phyloP scores from a whole-genome alignment of 2,113 vertebrate genomes.

The Cephalopterus ornatus region DNA sequence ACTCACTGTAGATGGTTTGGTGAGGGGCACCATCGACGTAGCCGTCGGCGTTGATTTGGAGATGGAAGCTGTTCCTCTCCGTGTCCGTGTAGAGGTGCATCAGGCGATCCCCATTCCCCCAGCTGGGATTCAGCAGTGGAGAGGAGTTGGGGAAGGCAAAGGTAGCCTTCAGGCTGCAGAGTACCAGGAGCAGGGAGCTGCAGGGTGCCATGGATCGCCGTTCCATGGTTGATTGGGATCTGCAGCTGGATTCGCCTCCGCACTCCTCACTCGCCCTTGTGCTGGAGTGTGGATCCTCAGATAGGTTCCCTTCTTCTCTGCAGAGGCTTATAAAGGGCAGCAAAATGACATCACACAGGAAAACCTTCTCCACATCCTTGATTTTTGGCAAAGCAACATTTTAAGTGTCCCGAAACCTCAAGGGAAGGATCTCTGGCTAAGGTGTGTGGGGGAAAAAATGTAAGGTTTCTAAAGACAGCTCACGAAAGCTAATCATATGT shows the following conservation, averaged over 20 bases:
- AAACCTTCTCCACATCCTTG: slow-evolving; percentile 77
- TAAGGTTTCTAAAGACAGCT: slow-evolving; percentile 72
- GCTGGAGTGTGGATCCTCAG: slow-evolving; percentile 1
- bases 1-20: slow-evolving; percentile 85
- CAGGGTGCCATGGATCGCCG: neutral
- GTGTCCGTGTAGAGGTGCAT: slow-evolving; percentile 80
- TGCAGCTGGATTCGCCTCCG: slow-evolving; percentile 32
- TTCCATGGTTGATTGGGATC: neutral
- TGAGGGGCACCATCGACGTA: slow-evolving; percentile 60
- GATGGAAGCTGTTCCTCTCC: slow-evolving; percentile 83
- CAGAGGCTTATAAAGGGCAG: slow-evolving; percentile 74
- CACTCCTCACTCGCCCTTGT: neutral
- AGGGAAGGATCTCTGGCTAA: slow-evolving; percentile 67
- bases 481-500: slow-evolving; percentile 69
- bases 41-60: slow-evolving; percentile 82
- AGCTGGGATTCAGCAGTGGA: slow-evolving; percentile 78
- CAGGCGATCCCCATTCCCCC: slow-evolving; percentile 78
- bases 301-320: slow-evolving; percentile 55
- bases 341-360: slow-evolving; percentile 78
- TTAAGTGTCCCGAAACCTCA: slow-evolving; percentile 68
- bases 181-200: slow-evolving; percentile 52
- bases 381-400: slow-evolving; percentile 74
- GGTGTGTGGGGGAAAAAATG: slow-evolving; percentile 47
- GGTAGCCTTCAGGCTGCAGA: slow-evolving; percentile 26
- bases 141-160: slow-evolving; percentile 66